Base-by-base conservation (phyloP, 1,140 invertebrate genomes). In the Drosophila carrolli region DNA sequence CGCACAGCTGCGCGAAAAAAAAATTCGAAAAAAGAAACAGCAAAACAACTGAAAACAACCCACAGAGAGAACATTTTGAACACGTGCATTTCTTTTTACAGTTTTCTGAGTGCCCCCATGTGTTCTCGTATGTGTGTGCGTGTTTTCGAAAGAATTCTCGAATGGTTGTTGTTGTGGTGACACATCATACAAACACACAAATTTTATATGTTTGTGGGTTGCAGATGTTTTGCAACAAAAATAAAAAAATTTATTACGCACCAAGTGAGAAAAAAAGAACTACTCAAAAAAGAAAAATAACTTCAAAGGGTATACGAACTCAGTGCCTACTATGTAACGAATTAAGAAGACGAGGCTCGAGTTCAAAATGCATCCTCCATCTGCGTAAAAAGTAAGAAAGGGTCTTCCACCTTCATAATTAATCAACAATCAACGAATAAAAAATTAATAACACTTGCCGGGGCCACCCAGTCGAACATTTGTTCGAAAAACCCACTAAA, bases 1-100 rank as follows among this genome's bases (percentile, higher is more conserved):
- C 84, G 83, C 83, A 88, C 83, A 88, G 83, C 83, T 88, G 83
- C 79, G 83, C 84, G 79, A 70, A 67, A 82, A 16, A 16, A 79
- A 68, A 63, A 54, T 23, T 23, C 23, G 23, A 71, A 71, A 86
- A 82, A 81, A 88, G 58, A 78, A 76, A 82, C 54, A 60, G 67
- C 60, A 48, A 78, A 59, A 59, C 54, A 74, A 57, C 51, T 60
- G 54, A 66, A 53, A 82, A 81, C n/a, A 68, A 59, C 57, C 60
- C 81, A 79, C 78, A 84, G 75, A 77, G 83, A 86, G 78, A 86
- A 86, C 83, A 86, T 86, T 86, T 83, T 79, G 83, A 86, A 86
- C 82, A 86, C 82, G 82, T 86, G 82, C 82, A 86, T 86, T 86
- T 86, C 82, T 85, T 85, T 81, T 81, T 81, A 85, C 81, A 75